Base-by-base conservation (phyloP, 2,797 vertebrate species). In the Arrhamphus sclerolepis region DNA sequence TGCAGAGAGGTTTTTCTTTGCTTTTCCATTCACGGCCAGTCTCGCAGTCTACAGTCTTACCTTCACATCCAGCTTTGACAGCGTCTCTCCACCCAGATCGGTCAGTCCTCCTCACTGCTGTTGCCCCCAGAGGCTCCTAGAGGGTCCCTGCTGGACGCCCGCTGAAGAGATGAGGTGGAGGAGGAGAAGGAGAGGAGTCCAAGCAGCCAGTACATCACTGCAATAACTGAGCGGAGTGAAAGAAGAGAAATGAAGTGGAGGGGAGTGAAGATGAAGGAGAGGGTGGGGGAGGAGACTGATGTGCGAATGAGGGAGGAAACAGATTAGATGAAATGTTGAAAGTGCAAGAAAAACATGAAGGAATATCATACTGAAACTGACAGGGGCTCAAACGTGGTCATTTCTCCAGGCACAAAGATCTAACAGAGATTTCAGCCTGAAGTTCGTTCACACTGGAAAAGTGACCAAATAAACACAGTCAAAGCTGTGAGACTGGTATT, bases 151-250 rank as follows among this genome's bases (percentile, higher is more conserved):
- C 56, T 41, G 72, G 57, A 72, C 56, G 43, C 71, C 44, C 60
- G 29, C 63, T 0, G 60, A 71, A 67, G 69, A 70, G 26, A 43
- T 51, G 18, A 65, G 64, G 55, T 50, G 41, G 63, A 76, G 40
- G 49, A 75, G 34, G 68, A 86, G 62, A 47, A 85, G 65, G 39
- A 61, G 60, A 55, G 68, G 62, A 75, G 70, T 79, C 66, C 76
- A 63, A 62, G 75, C 70, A 72, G 83, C 63, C 49, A 34, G 77
- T 62, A 70, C 89, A 92, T 90, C 82, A 79, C 87, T 88, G 81
- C 82, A 58, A 29, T 10, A 49, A 75, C 54, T 56, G 82, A 73
- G 16, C 19, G 16, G n/a, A 63, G 77, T 19, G 56, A 69, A 19
- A 61, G 62, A 40, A 44, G 46, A 67, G 78, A 67, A 48, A 56